phyloP scores from a whole-genome alignment of 1,140 invertebrate species.

The Drosophila kurseongensis region DNA sequence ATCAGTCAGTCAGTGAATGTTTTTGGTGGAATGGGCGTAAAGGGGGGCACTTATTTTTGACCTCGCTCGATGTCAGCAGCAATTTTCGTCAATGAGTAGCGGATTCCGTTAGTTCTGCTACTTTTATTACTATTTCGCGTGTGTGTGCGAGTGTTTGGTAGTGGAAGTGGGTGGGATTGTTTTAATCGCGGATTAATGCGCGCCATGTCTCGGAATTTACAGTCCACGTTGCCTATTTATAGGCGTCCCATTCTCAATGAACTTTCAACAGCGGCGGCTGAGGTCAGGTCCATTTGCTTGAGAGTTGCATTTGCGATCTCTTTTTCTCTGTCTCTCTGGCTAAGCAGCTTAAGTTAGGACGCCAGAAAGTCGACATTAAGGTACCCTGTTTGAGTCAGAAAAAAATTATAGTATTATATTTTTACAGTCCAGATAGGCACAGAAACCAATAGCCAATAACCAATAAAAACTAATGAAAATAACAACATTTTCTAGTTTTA shows the following conservation, averaged over 20 bases:
- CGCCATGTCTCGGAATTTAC: slow-evolving; percentile 28
- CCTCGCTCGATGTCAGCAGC: slow-evolving; percentile 73
- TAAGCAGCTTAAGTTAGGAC: too few relatives aligned
- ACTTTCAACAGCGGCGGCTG: slow-evolving; percentile 33
- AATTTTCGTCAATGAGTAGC: slow-evolving; percentile 70
- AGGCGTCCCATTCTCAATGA: slow-evolving; percentile 56
- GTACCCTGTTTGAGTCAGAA: neutral
- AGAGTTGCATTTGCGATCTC: slow-evolving; percentile 18
- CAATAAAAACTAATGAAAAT: too few relatives aligned
- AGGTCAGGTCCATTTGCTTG: slow-evolving; percentile 22
- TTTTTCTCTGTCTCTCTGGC: neutral
- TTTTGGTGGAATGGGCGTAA: neutral
- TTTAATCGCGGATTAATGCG: slow-evolving; percentile 27
- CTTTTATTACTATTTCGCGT: slow-evolving; percentile 28
- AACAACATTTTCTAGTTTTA: too few relatives aligned
- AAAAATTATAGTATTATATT: too few relatives aligned
- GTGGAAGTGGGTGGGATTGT: slow-evolving; percentile 10
- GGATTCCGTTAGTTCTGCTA: slow-evolving; percentile 20
- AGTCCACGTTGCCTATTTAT: slow-evolving; percentile 55
- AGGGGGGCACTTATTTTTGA: slow-evolving; percentile 33
- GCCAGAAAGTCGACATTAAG: neutral
- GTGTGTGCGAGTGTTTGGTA: slow-evolving; percentile 4
- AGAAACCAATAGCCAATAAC: too few relatives aligned
- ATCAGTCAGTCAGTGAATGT: neutral
- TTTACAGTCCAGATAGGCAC: too few relatives aligned